Evolutionary conservation across 2,888 invertebrate genomes (phyloP).

Genomic region (Cataglyphis cursor): DNA sequence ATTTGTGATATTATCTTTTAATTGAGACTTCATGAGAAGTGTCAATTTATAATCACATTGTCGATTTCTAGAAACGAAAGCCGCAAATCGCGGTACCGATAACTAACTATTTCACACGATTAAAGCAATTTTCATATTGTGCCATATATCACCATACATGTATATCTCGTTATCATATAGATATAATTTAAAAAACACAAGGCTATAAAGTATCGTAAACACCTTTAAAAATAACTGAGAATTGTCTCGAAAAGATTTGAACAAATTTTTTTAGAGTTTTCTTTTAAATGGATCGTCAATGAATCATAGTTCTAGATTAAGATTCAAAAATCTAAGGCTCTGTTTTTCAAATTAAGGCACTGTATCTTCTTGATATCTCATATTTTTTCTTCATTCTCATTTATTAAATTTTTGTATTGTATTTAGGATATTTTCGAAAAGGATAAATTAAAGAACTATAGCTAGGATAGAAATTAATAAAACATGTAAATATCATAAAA

Average conservation of each 20-base stretch:
- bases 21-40: neutral
- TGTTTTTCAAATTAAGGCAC: neutral
- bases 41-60: neutral
- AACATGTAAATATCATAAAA: constrained; percentile 7
- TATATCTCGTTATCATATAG: neutral
- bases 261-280: neutral
- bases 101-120: neutral
- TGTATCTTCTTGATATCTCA: neutral
- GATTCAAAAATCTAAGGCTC: neutral
- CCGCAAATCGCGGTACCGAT: neutral
- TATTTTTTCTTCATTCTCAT: neutral
- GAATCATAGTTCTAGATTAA: too few relatives aligned
- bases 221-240: neutral
- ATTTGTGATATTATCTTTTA: constrained; percentile 9
- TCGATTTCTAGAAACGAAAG: neutral
- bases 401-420: neutral
- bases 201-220: neutral
- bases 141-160: neutral
- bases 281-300: too few relatives aligned
- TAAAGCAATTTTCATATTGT: neutral
- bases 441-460: constrained; percentile 3
- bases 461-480: neutral
- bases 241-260: neutral
- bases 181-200: neutral
- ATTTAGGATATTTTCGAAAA: neutral